These are phyloP conservation scores for Nesospiza acunhae DNA, from an alignment of 2,113 vertebrate genomes.

Conservation along the genomic window DNA sequence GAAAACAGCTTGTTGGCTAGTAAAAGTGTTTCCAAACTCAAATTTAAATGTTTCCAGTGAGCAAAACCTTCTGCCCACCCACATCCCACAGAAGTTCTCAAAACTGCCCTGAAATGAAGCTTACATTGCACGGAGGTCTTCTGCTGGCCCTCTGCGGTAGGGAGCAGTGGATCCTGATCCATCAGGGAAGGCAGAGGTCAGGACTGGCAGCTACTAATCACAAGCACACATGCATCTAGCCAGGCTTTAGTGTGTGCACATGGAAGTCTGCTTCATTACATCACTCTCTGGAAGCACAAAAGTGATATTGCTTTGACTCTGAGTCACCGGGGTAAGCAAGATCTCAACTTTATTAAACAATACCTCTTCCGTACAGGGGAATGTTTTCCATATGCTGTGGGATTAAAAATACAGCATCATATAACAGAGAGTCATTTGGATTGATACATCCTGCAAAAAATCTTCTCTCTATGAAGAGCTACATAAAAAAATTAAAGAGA, in stretches of 20 bases:
- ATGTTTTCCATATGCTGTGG: conserved; percentile 35
- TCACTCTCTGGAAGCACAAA: background rate
- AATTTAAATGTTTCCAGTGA: conserved; percentile 1
- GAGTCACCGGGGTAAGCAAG: background rate
- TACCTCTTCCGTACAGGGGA: background rate
- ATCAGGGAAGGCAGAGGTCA: background rate
- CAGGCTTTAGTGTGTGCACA: background rate
- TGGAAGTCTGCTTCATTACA: background rate
- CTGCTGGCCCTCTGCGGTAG: background rate
- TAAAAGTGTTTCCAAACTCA: conserved; percentile 22
- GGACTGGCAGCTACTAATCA: background rate
- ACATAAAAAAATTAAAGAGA: background rate
- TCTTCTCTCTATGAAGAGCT: background rate
- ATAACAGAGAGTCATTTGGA: background rate
- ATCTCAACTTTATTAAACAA: background rate
- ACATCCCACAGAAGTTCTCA: background rate
- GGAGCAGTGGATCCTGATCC: background rate
- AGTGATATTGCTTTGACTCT: background rate
- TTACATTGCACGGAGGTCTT: background rate
- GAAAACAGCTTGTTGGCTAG: background rate
- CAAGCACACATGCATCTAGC: background rate
- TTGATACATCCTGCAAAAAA: background rate
- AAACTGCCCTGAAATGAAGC: background rate
- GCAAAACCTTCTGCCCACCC: background rate
- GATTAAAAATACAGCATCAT: conserved; percentile 10